These are phyloP conservation scores for Theretra japonica DNA, from an alignment of 2,888 invertebrate species.

Conservation along the genomic window DNA sequence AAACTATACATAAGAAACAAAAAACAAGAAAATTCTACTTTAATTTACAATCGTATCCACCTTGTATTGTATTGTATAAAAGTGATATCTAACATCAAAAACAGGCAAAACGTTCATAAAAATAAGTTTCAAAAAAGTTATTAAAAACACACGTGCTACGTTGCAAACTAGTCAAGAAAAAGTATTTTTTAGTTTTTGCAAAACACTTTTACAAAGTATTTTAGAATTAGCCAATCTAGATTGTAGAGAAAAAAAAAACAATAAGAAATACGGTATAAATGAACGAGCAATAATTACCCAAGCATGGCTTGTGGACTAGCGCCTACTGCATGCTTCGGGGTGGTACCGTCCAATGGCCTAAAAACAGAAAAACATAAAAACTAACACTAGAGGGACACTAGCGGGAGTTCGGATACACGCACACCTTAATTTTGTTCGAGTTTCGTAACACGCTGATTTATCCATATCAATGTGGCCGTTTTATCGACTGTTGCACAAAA, in stretches of 20 bases:
- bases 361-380: slow-evolving; percentile 84
- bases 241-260: slow-evolving; percentile 22
- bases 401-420: slow-evolving; percentile 47
- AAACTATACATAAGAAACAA: not conserved
- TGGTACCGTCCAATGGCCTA: slow-evolving; percentile 87
- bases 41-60: not conserved
- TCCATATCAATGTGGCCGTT: not conserved
- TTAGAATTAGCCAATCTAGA: not conserved
- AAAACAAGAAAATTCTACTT: not conserved
- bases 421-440: slow-evolving; percentile 41
- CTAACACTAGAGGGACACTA: slow-evolving; percentile 66
- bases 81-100: not conserved
- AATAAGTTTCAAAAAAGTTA: not conserved
- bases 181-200: not conserved
- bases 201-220: slow-evolving; percentile 7
- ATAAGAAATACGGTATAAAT: slow-evolving; percentile 48
- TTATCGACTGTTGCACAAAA: not conserved
- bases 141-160: not conserved
- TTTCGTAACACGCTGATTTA: slow-evolving; percentile 52
- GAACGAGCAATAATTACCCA: slow-evolving; percentile 85
- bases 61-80: not conserved
- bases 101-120: not conserved
- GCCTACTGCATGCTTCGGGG: slow-evolving; percentile 84
- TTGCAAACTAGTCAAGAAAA: slow-evolving; percentile 17
- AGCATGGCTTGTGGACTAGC: slow-evolving; percentile 86